Percentiles rank a stretch among this genome's conserved stretches.
Evolutionary conservation across 2,113 vertebrate species (phyloP).

Genomic region (Anhinga rufa): DNA sequence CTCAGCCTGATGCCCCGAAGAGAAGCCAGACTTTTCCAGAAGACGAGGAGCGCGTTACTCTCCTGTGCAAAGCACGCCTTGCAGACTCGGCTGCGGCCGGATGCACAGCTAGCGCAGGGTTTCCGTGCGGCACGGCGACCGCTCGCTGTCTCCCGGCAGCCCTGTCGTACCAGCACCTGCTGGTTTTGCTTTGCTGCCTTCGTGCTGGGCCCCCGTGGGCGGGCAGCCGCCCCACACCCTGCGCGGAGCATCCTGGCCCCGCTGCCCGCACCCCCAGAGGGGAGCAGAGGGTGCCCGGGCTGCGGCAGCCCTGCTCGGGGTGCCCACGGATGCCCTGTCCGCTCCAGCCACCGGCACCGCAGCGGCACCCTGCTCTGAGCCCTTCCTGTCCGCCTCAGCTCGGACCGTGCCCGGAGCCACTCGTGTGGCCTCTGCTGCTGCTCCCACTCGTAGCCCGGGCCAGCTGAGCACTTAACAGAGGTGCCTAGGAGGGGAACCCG

Average conservation of each 20-base stretch:
- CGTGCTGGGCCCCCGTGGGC: rapidly evolving
- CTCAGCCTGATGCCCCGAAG: background rate
- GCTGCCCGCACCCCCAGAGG: background rate
- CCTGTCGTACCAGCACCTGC: background rate
- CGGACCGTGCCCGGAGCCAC: background rate
- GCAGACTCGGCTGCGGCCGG: background rate
- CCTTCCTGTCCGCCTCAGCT: background rate
- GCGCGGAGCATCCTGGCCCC: rapidly evolving
- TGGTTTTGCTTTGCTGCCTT: background rate
- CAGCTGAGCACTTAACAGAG: background rate
- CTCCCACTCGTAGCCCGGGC: background rate
- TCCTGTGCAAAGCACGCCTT: background rate
- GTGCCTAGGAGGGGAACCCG: background rate
- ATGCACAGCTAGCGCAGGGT: background rate
- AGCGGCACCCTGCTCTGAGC: background rate
- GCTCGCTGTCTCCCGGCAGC: background rate
- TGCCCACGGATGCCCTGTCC: background rate
- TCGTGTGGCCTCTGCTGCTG: background rate
- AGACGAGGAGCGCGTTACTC: background rate
- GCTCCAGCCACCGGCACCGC: background rate
- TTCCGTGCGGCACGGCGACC: background rate
- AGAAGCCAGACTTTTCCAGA: background rate
- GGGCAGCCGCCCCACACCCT: background rate
- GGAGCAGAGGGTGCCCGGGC: background rate
- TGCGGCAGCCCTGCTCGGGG: background rate